Base-by-base conservation (phyloP, 2,113 vertebrate genomes). In the Entomyzon cyanotis region DNA sequence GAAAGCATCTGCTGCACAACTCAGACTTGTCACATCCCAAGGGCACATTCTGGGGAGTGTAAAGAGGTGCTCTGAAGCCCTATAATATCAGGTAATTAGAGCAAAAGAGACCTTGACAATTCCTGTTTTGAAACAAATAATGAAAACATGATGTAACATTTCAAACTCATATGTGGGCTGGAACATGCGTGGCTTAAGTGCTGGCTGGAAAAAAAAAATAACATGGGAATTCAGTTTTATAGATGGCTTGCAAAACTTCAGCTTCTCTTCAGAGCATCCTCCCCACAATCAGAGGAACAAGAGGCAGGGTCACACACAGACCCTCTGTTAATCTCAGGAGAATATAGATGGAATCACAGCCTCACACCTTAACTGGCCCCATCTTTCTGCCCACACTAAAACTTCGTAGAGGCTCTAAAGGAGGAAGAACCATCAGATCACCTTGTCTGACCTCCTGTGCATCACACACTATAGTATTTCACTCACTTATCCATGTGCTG, bases 361-460 rank as follows among this genome's bases (percentile, higher is more conserved):
- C 71, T 89, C 87, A 93, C 87, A 84, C 77, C 77, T 95, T 59
- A 62, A 68, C 73, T 52, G 27, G 73, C 64, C 52, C 44, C 65
- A 62, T 79, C 74, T 56, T 90, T 92, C 65, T 46, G 10, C 75
- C 37, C 82, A 82, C 5, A 5, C 28, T 37, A 35, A 93, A 84
- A 55, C 39, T 91, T 91, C 25, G 35, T 19, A 74, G 64, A 55
- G 82, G 41, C 46, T 90, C 27, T 64, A 52, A 76, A 85, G 67
- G 49, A 21, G 1, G 28, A 90, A 58, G 81, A 94, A 73, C 73
- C 84, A 79, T 84, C 74, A 37, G 62, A 84, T 97, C 91, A 92
- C 94, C 96, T 95, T 94, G 94, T 79, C 94, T 91, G 91, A 96
- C 91, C 91, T 75, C 74, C 69, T 56, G 53, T 93, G 84, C 89